phyloP scores from a whole-genome alignment of 1,140 invertebrate species.

The Lasaia peninsularis region DNA sequence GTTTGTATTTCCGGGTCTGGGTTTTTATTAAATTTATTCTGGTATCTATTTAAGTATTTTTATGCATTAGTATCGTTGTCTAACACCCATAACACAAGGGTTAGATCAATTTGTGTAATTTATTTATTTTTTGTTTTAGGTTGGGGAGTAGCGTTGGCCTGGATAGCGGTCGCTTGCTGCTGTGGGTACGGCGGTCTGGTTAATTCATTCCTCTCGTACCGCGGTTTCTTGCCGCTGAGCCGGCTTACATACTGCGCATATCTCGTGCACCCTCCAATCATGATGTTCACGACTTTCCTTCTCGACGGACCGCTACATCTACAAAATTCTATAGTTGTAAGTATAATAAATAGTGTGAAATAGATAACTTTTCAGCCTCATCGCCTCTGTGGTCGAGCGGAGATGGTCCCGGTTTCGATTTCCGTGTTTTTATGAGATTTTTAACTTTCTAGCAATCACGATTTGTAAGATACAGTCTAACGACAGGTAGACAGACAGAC shows the following conservation, averaged over 20 bases:
- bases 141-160: slow-evolving; percentile 87
- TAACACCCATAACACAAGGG: no score
- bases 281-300: slow-evolving; percentile 86
- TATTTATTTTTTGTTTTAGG: slow-evolving; percentile 69
- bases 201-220: slow-evolving; percentile 87
- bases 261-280: slow-evolving; percentile 91
- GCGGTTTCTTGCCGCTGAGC: slow-evolving; percentile 89
- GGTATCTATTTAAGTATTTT: no score
- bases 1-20: no score
- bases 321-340: slow-evolving; percentile 84
- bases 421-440: no score
- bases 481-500: no score
- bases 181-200: slow-evolving; percentile 85
- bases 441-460: no score
- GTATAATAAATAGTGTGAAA: slow-evolving; percentile 21
- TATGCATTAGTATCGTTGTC: no score
- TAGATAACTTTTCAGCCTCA: not conserved
- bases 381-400: no score
- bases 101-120: no score
- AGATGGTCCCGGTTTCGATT: no score
- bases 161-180: slow-evolving; percentile 89
- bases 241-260: slow-evolving; percentile 94
- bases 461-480: no score
- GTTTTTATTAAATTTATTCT: no score
- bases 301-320: slow-evolving; percentile 88